Conservation (phyloP, 2,113 vertebrate genomes). For the Hydrochoerus hydrochaeris region DNA sequence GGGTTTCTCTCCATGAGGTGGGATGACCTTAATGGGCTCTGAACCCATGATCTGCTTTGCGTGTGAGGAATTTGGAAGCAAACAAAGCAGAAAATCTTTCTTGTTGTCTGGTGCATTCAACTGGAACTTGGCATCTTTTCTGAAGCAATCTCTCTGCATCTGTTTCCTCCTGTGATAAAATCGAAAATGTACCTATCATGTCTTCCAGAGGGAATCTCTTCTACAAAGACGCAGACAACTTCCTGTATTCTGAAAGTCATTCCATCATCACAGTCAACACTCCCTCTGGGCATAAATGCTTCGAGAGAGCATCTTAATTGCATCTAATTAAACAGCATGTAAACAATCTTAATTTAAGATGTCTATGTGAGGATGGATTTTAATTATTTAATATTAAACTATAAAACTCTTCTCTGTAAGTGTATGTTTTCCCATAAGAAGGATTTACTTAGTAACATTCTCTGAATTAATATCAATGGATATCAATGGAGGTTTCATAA, state of each 20-base stretch:
- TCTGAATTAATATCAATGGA: conserved; percentile 55
- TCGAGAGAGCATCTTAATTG: conserved; percentile 77
- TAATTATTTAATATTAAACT: conserved; percentile 81
- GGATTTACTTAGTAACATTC: conserved; percentile 28
- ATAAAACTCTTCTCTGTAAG: conserved; percentile 64
- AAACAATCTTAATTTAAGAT: conserved; percentile 82
- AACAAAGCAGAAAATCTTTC: not conserved
- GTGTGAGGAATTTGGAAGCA: not conserved
- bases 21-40: not conserved
- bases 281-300: conserved; percentile 71
- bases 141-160: conserved; percentile 55
- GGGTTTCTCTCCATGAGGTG: not conserved
- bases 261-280: conserved; percentile 12
- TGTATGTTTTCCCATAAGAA: conserved; percentile 59
- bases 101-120: not conserved
- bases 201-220: conserved; percentile 50
- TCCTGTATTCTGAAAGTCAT: conserved; percentile 62
- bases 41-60: not conserved
- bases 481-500: conserved; percentile 31
- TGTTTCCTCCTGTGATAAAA: conserved; percentile 64
- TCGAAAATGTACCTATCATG: not conserved
- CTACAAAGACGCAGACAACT: conserved; percentile 17
- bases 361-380: conserved; percentile 68
- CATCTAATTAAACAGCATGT: conserved; percentile 80
- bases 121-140: not conserved